Percentiles rank a stretch among this genome's conserved stretches.
Evolutionary conservation across 2,888 invertebrate species (phyloP).

Genomic region (Machimus atricapillus): DNA sequence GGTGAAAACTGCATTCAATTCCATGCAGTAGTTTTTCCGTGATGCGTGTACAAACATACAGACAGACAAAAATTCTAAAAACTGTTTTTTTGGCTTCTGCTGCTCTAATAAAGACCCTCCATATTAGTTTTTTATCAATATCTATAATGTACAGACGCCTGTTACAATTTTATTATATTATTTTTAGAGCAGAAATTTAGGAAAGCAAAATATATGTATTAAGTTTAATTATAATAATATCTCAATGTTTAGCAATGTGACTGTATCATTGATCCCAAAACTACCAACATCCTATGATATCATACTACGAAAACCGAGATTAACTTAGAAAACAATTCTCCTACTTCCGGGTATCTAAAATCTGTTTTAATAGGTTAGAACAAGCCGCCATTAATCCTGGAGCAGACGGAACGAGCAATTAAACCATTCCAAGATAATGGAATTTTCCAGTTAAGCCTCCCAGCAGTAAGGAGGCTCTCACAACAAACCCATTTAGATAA

Average conservation of each 20-base stretch:
- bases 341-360: neutral
- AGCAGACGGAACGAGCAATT: neutral
- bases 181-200: too few relatives aligned
- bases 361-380: neutral
- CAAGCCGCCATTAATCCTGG: neutral
- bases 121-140: too few relatives aligned
- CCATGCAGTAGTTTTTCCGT: too few relatives aligned
- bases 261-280: neutral
- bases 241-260: neutral
- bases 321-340: neutral
- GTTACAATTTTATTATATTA: too few relatives aligned
- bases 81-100: too few relatives aligned
- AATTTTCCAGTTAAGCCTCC: neutral
- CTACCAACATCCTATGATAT: neutral
- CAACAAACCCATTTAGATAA: conserved; percentile 17
- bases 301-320: neutral
- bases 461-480: neutral
- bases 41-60: too few relatives aligned
- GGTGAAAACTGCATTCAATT: too few relatives aligned
- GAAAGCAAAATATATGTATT: neutral
- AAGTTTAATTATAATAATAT: neutral
- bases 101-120: too few relatives aligned
- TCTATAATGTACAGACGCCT: too few relatives aligned
- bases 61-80: too few relatives aligned
- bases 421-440: neutral